Percentiles rank a stretch among this genome's conserved stretches.
These are phyloP conservation scores for Eclectus roratus DNA, from an alignment of 2,113 vertebrate genomes.

Conservation along the genomic window DNA sequence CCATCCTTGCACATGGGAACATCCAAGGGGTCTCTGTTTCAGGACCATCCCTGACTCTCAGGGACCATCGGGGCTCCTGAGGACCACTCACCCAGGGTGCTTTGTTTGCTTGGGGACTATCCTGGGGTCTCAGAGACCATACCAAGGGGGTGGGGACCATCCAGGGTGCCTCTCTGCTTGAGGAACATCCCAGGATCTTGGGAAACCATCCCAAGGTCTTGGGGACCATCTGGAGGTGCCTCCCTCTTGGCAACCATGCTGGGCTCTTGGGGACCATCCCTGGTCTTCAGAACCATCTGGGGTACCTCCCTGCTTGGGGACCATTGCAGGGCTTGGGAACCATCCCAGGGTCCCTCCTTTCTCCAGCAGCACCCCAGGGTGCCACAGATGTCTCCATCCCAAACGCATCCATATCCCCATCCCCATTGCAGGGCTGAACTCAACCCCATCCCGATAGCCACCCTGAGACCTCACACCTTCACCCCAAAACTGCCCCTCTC, in stretches of 20 bases:
- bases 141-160: neutral
- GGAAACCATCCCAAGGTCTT: neutral
- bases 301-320: rapidly evolving
- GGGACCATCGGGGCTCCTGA: too few species aligned
- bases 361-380: neutral
- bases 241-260: neutral
- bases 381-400: neutral
- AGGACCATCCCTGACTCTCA: neutral
- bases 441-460: neutral
- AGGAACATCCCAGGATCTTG: rapidly evolving
- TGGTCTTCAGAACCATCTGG: neutral
- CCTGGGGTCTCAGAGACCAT: neutral
- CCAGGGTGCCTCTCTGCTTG: neutral
- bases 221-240: neutral
- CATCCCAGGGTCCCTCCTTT: neutral
- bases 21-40: neutral
- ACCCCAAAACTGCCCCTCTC: neutral
- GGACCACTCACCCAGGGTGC: too few species aligned
- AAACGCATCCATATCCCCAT: neutral
- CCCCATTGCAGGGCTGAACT: rapidly evolving
- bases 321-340: neutral
- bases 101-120: too few species aligned
- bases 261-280: neutral
- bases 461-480: neutral
- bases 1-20: neutral